These are phyloP conservation scores for Misgurnus mizolepis DNA, from an alignment of 2,113 vertebrate genomes.

Conservation along the genomic window DNA sequence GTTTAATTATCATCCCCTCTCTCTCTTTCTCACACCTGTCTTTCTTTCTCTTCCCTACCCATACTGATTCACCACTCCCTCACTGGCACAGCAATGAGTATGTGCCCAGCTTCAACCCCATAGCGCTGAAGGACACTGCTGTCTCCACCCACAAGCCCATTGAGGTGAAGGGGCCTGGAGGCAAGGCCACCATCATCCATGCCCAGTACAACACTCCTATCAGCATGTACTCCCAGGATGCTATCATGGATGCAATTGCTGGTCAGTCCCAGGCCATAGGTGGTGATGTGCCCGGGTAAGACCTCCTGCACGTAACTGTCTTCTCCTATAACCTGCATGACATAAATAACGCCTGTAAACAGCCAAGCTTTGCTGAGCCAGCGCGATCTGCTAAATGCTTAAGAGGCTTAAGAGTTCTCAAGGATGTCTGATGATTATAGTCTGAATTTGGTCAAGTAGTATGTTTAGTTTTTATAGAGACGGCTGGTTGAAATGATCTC, in stretches of 20 bases:
- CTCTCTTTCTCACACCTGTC: constrained; percentile 10
- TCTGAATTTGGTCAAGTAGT: background rate
- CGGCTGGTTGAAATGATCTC: background rate
- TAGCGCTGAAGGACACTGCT: constrained; percentile 84
- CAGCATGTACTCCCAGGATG: constrained; percentile 98
- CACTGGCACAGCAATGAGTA: constrained; percentile 77
- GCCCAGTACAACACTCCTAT: constrained; percentile 99
- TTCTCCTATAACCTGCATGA: constrained; percentile 27
- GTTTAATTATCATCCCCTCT: constrained; percentile 10
- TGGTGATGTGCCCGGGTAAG: constrained; percentile 90
- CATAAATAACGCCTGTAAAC: constrained; percentile 7
- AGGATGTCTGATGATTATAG: constrained; percentile 28
- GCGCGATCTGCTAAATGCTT: constrained; percentile 26
- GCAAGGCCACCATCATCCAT: constrained; percentile 97
- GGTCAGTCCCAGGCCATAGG: constrained; percentile 93
- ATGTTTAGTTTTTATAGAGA: background rate
- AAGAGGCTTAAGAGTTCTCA: constrained; percentile 22
- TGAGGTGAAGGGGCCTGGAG: constrained; percentile 93
- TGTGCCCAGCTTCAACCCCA: constrained; percentile 85
- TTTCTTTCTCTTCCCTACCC: constrained; percentile 18
- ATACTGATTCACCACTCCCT: constrained; percentile 32
- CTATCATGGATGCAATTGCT: constrained; percentile 98
- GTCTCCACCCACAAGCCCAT: constrained; percentile 92
- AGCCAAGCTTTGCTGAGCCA: constrained; percentile 28
- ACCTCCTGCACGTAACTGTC: constrained; percentile 28